Conservation (phyloP, 2,888 invertebrate species). For the Dynastes hyllus region DNA sequence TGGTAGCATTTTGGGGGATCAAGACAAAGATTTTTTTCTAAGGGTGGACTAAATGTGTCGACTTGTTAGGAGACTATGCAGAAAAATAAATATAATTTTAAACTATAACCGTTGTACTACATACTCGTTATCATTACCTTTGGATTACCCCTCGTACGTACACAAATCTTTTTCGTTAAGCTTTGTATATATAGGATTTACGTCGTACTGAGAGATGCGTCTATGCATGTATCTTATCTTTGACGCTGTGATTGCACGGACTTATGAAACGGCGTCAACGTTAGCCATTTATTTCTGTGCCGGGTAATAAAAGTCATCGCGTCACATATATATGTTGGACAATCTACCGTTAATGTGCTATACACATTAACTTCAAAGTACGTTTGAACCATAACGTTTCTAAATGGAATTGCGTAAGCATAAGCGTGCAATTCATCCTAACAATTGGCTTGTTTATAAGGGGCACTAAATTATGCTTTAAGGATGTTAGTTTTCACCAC, state of each 20-base stretch:
- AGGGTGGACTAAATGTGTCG: no score
- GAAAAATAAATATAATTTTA: no score
- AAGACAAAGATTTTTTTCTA: no score
- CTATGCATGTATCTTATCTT: background rate
- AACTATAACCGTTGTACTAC: no score
- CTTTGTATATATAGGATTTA: background rate
- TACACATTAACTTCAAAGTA: slow-evolving; percentile 23
- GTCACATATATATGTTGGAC: background rate
- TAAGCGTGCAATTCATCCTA: slow-evolving; percentile 5
- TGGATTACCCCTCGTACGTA: background rate
- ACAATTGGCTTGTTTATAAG: slow-evolving; percentile 25
- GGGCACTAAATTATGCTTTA: background rate
- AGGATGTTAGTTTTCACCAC: slow-evolving; percentile 1
- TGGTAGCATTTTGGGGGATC: no score
- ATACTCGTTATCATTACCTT: no score
- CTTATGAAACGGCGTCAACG: background rate
- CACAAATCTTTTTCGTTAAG: background rate
- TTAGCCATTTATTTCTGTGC: slow-evolving; percentile 20
- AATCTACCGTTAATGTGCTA: slow-evolving; percentile 8
- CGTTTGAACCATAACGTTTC: background rate
- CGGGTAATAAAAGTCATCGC: slow-evolving; percentile 25
- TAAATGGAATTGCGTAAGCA: slow-evolving; percentile 13
- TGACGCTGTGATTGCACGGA: background rate
- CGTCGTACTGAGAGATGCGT: background rate
- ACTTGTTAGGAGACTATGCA: no score